Base-by-base conservation (phyloP, 1,140 invertebrate species). In the Ptiloglossa arizonensis region DNA sequence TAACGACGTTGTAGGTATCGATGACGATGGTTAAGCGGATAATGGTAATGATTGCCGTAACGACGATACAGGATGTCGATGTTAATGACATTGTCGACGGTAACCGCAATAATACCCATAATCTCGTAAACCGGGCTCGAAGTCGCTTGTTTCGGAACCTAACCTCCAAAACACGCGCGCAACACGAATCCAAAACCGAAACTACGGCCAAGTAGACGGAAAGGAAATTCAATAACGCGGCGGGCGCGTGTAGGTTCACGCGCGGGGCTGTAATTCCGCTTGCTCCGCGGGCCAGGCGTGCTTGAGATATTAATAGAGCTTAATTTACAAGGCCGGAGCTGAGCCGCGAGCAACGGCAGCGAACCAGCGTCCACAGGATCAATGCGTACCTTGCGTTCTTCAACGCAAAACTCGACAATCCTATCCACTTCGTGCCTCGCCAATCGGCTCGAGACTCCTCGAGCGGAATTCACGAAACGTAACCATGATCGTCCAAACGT, bases 361-460 rank as follows among this genome's bases (percentile, higher is more conserved):
- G 24, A 56, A 22, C 71, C 22, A 11, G 2, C 19, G 29, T 62
- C 70, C 44, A 46, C n/a, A 54, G 70, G 59, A 73, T 74, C 71
- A 41, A 64, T 74, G 59, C 71, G 59, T 73, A 54, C 46, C 60
- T 54, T 13, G 35, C 71, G 60, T 74, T 74, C 71, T 66, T 72
- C 70, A 15, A 29, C 13, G 54, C 54, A 48, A 1, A 15, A 1
- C 27, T 17, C 1, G 29, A 15, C 15, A 2, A 56, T n/a, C 8
- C 11, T 0, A 19, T 50, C 32, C 6, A n/a, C n/a, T 2, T 15
- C 9, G 17, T 0, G 62, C 57, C 41, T 1, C 19, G 6, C 5
- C 38, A 0, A 1, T 8, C 32, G 1, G 2, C 15, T n/a, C 13
- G 17, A 0, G 5, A 1, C n/a, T 69, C 24, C 38, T 2, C 4